These are phyloP conservation scores for Entelurus aequoreus DNA, from an alignment of 2,113 vertebrate genomes.

Conservation along the genomic window DNA sequence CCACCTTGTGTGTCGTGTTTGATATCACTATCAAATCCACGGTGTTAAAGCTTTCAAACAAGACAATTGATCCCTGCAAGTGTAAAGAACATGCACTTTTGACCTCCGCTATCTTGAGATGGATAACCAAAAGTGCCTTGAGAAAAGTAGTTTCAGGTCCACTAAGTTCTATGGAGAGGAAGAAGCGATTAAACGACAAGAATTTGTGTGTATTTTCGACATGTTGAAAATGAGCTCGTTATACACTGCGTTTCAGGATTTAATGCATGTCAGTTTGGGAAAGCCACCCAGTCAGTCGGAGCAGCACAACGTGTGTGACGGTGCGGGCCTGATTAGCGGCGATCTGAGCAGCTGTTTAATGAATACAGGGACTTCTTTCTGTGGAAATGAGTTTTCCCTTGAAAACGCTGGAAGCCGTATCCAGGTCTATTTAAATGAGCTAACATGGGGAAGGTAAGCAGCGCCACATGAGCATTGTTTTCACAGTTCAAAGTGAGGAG, in stretches of 20 bases:
- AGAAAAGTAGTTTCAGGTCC: neutral
- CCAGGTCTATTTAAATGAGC: slow-evolving; percentile 84
- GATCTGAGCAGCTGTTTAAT: slow-evolving; percentile 71
- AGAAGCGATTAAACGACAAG: neutral
- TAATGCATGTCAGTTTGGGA: slow-evolving; percentile 33
- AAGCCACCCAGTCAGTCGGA: slow-evolving; percentile 37
- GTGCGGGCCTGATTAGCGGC: slow-evolving; percentile 58
- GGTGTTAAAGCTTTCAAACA: neutral
- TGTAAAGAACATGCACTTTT: slow-evolving; percentile 1
- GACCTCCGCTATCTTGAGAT: neutral
- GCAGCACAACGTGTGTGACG: slow-evolving; percentile 27
- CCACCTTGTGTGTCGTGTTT: neutral
- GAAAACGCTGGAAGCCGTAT: slow-evolving; percentile 71
- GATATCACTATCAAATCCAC: neutral
- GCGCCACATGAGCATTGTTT: slow-evolving; percentile 81
- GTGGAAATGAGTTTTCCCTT: slow-evolving; percentile 75
- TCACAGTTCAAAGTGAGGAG: slow-evolving; percentile 84
- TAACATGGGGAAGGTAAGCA: slow-evolving; percentile 80
- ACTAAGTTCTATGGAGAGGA: too few relatives aligned
- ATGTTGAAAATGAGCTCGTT: slow-evolving; percentile 9
- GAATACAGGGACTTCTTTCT: slow-evolving; percentile 73
- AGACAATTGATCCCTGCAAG: neutral
- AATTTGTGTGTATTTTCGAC: neutral
- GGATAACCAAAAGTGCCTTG: neutral
- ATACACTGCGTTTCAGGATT: slow-evolving; percentile 13